phyloP scores from a whole-genome alignment of 2,888 invertebrate genomes.

The Salticus scenicus region DNA sequence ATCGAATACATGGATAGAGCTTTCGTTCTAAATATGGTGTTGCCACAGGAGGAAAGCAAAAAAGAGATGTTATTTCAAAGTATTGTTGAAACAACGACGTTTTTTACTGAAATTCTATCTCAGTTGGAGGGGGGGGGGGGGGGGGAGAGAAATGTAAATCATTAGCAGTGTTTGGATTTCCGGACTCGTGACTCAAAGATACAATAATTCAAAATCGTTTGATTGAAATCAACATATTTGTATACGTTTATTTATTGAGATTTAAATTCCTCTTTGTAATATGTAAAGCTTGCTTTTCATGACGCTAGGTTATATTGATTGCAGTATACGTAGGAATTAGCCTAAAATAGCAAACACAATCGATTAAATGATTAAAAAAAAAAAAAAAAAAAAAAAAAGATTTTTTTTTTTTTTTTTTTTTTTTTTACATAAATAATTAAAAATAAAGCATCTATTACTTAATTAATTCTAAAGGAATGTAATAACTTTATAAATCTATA shows the following conservation, averaged over 20 bases:
- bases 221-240: neutral
- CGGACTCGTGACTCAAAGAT: neutral
- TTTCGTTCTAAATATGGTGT: neutral
- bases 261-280: no score
- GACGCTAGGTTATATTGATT: no score
- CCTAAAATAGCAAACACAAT: no score
- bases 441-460: no score
- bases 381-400: no score
- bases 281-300: neutral
- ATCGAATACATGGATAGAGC: neutral
- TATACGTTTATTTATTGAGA: no score
- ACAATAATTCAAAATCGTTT: conserved; percentile 33
- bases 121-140: neutral
- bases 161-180: conserved; percentile 27
- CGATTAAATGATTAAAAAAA: no score
- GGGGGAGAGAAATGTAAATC: neutral
- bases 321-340: no score
- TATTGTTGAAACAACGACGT: neutral
- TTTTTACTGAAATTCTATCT: neutral
- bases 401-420: no score
- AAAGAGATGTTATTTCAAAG: neutral
- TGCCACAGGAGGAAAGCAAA: neutral
- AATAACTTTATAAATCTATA: no score
- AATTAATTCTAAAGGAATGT: no score
- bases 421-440: no score